Evolutionary conservation across 2,113 vertebrate species (phyloP), one percentile per base, ranked within the genome.

Genomic region (Coptodon rendalli): DNA sequence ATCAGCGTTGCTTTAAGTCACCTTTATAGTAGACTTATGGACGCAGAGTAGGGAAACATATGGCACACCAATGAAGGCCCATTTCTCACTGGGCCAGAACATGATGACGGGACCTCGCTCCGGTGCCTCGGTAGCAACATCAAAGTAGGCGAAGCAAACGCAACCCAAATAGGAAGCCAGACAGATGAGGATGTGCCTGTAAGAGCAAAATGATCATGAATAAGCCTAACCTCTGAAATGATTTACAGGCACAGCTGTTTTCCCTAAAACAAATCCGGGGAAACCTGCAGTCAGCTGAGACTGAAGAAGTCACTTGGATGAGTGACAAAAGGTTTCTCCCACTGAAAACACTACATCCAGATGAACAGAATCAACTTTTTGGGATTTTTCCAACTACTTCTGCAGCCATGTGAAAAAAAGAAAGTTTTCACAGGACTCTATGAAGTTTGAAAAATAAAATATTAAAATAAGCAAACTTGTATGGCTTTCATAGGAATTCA

Each of bases 11-110:
- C 63, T 54, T 97, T 97, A 99, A 4, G 98, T 99, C 89, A 98
- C 97, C 96, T 99, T 99, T 90, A 99, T 93, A 0, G 97, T 87
- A 1, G 97, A 96, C 79, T 98, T 98, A 83, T 96, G 96, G 40
- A 97, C 97, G 2, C 97, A 99, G 84, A 99, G 97, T 4, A 99
- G 96, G 27, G 96, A 98, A 91, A 99, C 97, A 0, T 99, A 99
- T 9, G 98, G 99, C 76, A 99, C 96, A 0, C 99, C 98, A 2
- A 99, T 99, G 94, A 99, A 99, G 4, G 98, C 98, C 99, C 98
- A 99, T 50, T 97, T 98, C 95, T 99, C 99, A 13, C 97, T 99
- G 82, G 98, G 98, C 98, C 98, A 99, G 96, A 99, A 99, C 96
- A 96, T 98, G 94, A 99, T 97, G 90, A 99, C 98, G 0, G 99